Percentiles rank a stretch among this genome's conserved stretches.
Evolutionary conservation across 2,888 invertebrate species (phyloP).

Genomic region (Leptopilina syphax): DNA sequence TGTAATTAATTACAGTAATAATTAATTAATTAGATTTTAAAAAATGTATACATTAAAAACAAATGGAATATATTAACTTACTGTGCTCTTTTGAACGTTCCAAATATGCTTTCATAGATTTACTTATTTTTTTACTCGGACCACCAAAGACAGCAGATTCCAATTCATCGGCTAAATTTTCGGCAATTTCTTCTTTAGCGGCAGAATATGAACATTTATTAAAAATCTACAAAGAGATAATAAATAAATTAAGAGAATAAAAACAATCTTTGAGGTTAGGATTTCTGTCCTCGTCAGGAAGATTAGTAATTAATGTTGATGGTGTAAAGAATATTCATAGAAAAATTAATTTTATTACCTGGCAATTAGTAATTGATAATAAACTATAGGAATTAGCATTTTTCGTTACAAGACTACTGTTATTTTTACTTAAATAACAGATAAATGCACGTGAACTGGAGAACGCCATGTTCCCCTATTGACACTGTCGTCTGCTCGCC

Average conservation of each 20-base stretch:
- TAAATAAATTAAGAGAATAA: not conserved
- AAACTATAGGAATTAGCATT: not conserved
- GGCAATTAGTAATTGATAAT: not conserved
- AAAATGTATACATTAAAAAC: slow-evolving; percentile 34
- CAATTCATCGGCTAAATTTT: not conserved
- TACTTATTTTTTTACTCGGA: slow-evolving; percentile 82
- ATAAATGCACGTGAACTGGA: slow-evolving; percentile 33
- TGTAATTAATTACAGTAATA: not conserved
- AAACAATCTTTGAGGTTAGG: slow-evolving; percentile 20
- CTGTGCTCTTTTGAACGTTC: slow-evolving; percentile 88
- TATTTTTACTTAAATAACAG: slow-evolving; percentile 26
- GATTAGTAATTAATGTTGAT: not conserved
- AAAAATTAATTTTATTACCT: not conserved
- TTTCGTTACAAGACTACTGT: not conserved
- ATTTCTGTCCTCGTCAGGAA: not conserved
- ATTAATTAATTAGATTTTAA: slow-evolving; percentile 1
- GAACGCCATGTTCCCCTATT: slow-evolving; percentile 10
- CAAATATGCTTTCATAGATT: slow-evolving; percentile 93
- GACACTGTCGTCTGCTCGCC: not conserved
- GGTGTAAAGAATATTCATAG: not conserved
- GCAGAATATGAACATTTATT: slow-evolving; percentile 18
- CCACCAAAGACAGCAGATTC: slow-evolving; percentile 11
- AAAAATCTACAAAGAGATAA: slow-evolving; percentile 3
- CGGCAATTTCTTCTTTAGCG: not conserved
- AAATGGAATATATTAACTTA: slow-evolving; percentile 59